These are phyloP conservation scores for Serripes groenlandicus DNA, from an alignment of 2,888 invertebrate genomes.

Conservation along the genomic window DNA sequence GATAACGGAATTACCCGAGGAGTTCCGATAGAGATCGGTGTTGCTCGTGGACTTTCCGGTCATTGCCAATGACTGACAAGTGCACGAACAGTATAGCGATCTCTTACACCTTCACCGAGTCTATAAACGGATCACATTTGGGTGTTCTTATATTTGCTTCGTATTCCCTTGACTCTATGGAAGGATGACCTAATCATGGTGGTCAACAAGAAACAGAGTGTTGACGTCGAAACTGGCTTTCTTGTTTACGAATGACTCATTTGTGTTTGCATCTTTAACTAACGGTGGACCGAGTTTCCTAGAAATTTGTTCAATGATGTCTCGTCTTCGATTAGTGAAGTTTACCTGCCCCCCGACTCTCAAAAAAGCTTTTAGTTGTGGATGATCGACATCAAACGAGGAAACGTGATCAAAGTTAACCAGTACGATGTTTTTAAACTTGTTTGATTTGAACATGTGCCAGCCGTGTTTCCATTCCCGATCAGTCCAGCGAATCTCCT, in stretches of 20 bases:
- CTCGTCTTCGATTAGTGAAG: conserved; percentile 32
- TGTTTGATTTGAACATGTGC: conserved; percentile 24
- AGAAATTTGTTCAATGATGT: conserved; percentile 30
- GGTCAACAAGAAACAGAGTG: background rate
- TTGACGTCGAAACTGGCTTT: background rate
- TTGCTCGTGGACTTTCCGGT: no score
- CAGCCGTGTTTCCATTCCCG: conserved; percentile 52
- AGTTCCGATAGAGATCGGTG: no score
- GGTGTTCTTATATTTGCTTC: no score
- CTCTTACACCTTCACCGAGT: no score
- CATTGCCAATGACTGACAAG: no score
- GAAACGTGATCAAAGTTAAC: conserved; percentile 47
- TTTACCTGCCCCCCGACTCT: conserved; percentile 33
- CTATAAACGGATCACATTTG: no score
- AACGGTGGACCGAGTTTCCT: conserved; percentile 38
- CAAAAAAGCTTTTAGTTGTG: conserved; percentile 34
- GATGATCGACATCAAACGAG: conserved; percentile 27
- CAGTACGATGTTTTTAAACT: conserved; percentile 33
- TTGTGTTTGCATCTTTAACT: background rate
- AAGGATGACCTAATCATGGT: no score
- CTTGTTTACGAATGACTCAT: background rate
- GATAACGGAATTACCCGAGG: no score
- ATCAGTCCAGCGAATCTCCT: conserved; percentile 21
- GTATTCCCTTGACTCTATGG: no score
- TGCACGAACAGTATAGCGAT: no score